Base-by-base conservation (phyloP, 1,140 invertebrate genomes). In the Phthorimaea operculella region DNA sequence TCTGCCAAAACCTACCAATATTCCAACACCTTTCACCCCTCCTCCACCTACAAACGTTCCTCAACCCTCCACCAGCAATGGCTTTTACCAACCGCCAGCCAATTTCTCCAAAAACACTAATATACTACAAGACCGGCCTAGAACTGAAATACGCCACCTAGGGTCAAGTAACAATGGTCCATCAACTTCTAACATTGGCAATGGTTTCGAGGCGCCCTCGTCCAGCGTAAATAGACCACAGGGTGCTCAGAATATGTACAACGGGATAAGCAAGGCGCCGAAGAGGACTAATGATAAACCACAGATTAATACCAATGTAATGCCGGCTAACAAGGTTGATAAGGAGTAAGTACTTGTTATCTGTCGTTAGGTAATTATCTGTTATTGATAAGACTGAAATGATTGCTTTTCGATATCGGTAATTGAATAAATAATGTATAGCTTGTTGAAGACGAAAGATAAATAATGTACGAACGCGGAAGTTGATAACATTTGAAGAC, bases 231-330 rank as follows among this genome's bases (percentile, higher is more conserved):
- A 4, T 4, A 15, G 44, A 17, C 12, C 44, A 1, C 44, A 47
- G 44, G 14, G 39, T 9, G 15, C 44, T 4, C 44, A 47, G 12
- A 17, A 17, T 9, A 9, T 47, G 44, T 47, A 15, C 12, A 47
- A 47, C 15, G 44, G 44, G 15, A 39, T 39, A 2, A 17, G 9
- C 8, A 63, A 63, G 16, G 59, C 63, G 1, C 58, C 65, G 4
- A 81, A 80, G 59, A 67, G 76, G 54, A 80, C 66, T 0, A 81
- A 83, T 44, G 73, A 77, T 33, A 70, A 76, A 55, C 73, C 74
- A 4, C 77, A 77, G 58, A 68, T 76, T 6, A 82, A 84, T 36
- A 70, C 59, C 0, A 59, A 58, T 6, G 55, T 59, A 1, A 61
- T 11, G 1, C 21, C 59, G 0, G 47, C 54, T 0, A 66, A 71